Percentiles rank a stretch among this genome's conserved stretches.
These are phyloP conservation scores for Onchidella celtica DNA, from an alignment of 2,888 invertebrate genomes.

Conservation along the genomic window DNA sequence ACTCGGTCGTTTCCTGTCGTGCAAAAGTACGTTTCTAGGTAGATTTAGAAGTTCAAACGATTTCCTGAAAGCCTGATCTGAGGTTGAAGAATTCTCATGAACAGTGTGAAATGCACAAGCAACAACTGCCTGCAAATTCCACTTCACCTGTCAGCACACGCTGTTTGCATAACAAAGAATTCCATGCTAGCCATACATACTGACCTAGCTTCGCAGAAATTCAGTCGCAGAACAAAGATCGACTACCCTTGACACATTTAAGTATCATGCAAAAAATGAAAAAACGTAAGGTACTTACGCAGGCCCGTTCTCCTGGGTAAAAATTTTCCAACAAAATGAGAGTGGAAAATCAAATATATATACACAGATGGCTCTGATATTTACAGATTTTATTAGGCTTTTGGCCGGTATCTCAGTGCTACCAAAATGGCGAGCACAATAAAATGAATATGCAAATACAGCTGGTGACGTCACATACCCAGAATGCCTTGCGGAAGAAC, in stretches of 20 bases:
- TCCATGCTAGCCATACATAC: too few species aligned
- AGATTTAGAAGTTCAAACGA: too few species aligned
- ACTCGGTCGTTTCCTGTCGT: too few species aligned
- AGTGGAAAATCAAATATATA: constrained; percentile 63
- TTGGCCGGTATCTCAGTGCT: constrained; percentile 53
- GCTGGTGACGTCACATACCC: constrained; percentile 72
- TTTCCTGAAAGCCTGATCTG: too few species aligned
- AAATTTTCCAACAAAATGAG: constrained; percentile 57
- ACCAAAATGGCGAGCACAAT: constrained; percentile 75
- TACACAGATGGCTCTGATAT: constrained; percentile 70
- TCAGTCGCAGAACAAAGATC: constrained; percentile 47
- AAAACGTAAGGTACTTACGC: constrained; percentile 69
- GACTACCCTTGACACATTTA: constrained; percentile 48
- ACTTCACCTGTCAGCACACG: too few species aligned
- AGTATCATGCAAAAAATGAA: constrained; percentile 10
- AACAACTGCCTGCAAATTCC: too few species aligned
- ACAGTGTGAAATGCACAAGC: too few species aligned
- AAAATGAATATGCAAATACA: constrained; percentile 74
- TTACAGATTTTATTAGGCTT: constrained; percentile 62
- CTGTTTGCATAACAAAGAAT: too few species aligned
- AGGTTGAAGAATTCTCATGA: too few species aligned
- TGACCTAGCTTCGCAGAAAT: constrained; percentile 25
- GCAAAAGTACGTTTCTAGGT: too few species aligned
- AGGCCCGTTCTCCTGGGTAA: constrained; percentile 77
- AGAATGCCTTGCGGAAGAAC: constrained; percentile 58